Base-by-base conservation (phyloP, 2,888 invertebrate species). In the Therioaphis trifolii region DNA sequence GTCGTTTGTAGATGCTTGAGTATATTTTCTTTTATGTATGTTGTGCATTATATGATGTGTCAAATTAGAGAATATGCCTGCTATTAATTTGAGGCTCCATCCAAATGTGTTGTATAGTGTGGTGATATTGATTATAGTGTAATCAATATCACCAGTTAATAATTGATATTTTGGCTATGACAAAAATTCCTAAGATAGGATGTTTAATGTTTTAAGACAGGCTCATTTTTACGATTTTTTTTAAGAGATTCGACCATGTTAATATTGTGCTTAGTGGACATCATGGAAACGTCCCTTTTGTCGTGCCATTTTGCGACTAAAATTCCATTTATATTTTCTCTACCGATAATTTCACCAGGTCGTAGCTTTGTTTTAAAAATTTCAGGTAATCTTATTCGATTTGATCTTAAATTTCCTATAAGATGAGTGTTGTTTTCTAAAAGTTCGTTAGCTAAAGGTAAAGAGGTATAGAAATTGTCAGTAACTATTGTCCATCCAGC, bases 211-310 rank as follows among this genome's bases (percentile, higher is more conserved):
- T 69, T 69, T 5, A 69, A 43, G 24, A 69, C 46, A 43, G 43
- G 3, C 7, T 69, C 24, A 43, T 69, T 69, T 43, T 69, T 43
- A 14, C 5, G 5, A 69, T 43, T 69, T 69, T 69, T 69, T 69
- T 69, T 43, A 27, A 43, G 24, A 15, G 69, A 46, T 15, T 69
- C 46, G 0, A 72, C n/a, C 72, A 72, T 72, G 14, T 72, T 27
- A 52, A 72, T 72, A 35, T 7, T 35, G 12, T 72, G 71, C 27
- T n/a, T 46, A 49, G 15, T 49, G 3, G 71, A 71, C 27, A 71
- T 18, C 46, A 75, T 61, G 5, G 61, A 29, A 43, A 75, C 75
- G 1, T 61, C n/a, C n/a, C n/a, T n/a, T n/a, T n/a, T n/a, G n/a
- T n/a, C n/a, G n/a, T n/a, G n/a, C n/a, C n/a, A n/a, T 52, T 35